Evolutionary conservation across 2,113 vertebrate species (phyloP).

Genomic region (Percopsis transmontana): DNA sequence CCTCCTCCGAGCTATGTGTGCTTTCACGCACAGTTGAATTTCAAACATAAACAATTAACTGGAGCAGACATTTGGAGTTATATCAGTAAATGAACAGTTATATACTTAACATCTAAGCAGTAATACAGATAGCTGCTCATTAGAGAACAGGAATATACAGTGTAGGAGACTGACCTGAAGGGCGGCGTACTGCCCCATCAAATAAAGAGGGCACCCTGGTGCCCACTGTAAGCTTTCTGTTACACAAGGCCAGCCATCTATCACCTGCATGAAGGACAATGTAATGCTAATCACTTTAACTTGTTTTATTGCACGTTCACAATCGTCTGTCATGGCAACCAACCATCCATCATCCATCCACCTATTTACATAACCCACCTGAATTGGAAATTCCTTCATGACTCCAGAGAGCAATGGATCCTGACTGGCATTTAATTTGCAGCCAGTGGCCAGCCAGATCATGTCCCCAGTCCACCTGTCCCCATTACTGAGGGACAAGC

Average conservation of each 20-base stretch:
- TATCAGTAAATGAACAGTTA: neutral
- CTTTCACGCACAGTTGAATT: no score
- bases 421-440: constrained; percentile 76
- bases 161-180: constrained; percentile 64
- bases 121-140: neutral
- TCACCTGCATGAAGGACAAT: constrained; percentile 51
- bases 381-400: constrained; percentile 73
- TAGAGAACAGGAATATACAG: neutral
- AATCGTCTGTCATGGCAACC: neutral
- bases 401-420: constrained; percentile 74
- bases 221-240: constrained; percentile 72
- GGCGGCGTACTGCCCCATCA: constrained; percentile 81
- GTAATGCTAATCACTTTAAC: neutral
- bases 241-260: constrained; percentile 79
- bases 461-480: constrained; percentile 71
- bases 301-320: neutral
- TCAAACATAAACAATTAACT: neutral
- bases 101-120: neutral
- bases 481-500: constrained; percentile 60
- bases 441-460: constrained; percentile 81
- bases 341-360: neutral
- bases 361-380: constrained; percentile 47
- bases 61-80: neutral
- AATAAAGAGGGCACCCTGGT: constrained; percentile 74
- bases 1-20: no score